These are phyloP conservation scores for Actinostola sp. DNA, from an alignment of 92 coral and sea anemone species.

Conservation along the genomic window DNA sequence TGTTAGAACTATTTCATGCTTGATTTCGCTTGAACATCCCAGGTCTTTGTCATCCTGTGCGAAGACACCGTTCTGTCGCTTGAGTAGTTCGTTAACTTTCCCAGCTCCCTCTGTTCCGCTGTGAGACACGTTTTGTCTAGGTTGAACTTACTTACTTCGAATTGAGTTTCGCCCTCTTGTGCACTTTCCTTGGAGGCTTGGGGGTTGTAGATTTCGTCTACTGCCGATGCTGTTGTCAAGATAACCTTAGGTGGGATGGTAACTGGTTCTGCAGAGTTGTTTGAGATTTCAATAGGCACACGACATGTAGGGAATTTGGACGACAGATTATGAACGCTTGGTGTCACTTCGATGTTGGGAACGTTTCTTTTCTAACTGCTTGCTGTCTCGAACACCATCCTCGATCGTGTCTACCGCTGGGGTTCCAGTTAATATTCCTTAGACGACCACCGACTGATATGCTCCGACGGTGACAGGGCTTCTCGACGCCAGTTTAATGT, in stretches of 20 bases:
- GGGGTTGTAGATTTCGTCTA: neutral
- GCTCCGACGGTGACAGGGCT: conserved; percentile 37
- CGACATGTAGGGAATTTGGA: conserved; percentile 26
- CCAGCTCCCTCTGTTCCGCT: conserved; percentile 1
- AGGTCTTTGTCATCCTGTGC: conserved; percentile 36
- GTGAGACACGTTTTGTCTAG: neutral
- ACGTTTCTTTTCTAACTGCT: neutral
- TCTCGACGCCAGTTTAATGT: neutral
- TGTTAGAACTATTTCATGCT: conserved; percentile 32
- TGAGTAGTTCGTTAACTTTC: too few species aligned
- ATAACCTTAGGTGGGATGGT: neutral
- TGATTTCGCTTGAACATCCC: conserved; percentile 32
- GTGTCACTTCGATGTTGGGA: conserved; percentile 23
- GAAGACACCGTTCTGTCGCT: conserved; percentile 38
- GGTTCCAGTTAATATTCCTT: conserved; percentile 22
- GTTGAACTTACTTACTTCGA: conserved; percentile 23
- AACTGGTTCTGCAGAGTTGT: conserved; percentile 18
- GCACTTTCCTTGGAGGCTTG: neutral
- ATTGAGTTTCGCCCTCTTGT: neutral
- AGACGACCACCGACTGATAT: conserved; percentile 34
- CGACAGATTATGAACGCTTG: conserved; percentile 22
- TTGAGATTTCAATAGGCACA: conserved; percentile 33
- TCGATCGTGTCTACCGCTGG: conserved; percentile 19
- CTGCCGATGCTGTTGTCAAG: neutral
- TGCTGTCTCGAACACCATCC: conserved; percentile 32